Base-by-base conservation (phyloP, 2,797 vertebrate genomes). In the Poecilia picta region DNA sequence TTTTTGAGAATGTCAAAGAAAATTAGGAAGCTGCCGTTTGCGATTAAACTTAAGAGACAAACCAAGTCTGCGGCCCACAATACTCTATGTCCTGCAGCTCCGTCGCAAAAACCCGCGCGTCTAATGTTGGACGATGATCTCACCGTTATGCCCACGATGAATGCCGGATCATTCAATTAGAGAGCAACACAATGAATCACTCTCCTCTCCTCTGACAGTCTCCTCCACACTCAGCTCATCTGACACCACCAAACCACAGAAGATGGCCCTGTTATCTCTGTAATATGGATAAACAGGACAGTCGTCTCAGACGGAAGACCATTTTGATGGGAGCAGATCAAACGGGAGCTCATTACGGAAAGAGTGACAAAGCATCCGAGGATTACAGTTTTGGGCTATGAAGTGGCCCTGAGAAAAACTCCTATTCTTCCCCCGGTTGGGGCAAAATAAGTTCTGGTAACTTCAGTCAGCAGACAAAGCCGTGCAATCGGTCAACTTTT, bases 111-210 rank as follows among this genome's bases (percentile, higher is more conserved):
- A 74, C 83, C 64, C 6, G 49, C 66, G 73, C 68, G 74, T 79
- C 82, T 88, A 89, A 88, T 84, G 83, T 62, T 76, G 85, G 89
- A 80, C 70, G 76, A 86, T 92, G 92, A 92, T 82, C 89, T 92
- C 92, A 93, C 87, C 81, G 66, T 81, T 81, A 72, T 90, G 87
- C 89, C 90, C 83, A 83, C 77, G 46, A 87, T 85, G 86, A 91
- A 92, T 78, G 73, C 86, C 51, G 82, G 86, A 89, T 93, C 88
- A 94, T 93, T 93, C 91, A 91, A 92, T 93, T 93, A 92, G n/a
- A 84, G 84, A 89, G 81, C 79, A 76, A 81, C 85, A 91, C 90
- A 91, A 90, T 94, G 91, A 90, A 90, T 93, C 92, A 92, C 79
- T 92, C 89, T 87, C 75, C 81, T 87, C 83, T 71, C 78, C 82